Conservation (phyloP, 1,140 invertebrate species). For the Papilio dardanus region DNA sequence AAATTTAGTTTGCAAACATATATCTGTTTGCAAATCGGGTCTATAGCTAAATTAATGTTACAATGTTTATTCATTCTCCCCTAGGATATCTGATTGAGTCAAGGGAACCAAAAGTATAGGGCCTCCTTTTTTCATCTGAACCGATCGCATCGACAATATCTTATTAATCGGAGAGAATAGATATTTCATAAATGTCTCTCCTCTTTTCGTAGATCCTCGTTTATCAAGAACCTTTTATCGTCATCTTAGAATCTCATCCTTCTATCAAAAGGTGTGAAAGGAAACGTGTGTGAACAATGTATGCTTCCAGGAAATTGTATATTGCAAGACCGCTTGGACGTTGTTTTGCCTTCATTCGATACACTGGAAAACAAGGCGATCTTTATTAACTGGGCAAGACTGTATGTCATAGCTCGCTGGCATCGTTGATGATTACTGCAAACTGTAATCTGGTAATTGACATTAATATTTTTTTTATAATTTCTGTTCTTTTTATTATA, state of each 20-base stretch:
- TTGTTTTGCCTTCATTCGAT: slow-evolving; percentile 7
- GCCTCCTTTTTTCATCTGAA: too few relatives aligned
- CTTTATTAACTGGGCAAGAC: neutral
- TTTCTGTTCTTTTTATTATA: too few relatives aligned
- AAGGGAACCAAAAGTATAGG: too few relatives aligned
- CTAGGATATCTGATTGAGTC: too few relatives aligned
- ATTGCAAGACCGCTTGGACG: neutral
- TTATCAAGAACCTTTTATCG: neutral
- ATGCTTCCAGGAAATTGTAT: neutral
- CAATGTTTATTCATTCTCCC: too few relatives aligned
- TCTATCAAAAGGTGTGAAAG: neutral
- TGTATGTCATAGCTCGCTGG: neutral
- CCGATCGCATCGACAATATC: too few relatives aligned
- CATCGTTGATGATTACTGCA: neutral
- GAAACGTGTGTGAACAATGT: neutral
- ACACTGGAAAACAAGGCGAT: slow-evolving; percentile 3
- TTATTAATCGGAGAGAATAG: too few relatives aligned
- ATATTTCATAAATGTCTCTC: too few relatives aligned
- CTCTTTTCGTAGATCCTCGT: too few relatives aligned
- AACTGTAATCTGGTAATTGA: neutral
- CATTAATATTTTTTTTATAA: neutral
- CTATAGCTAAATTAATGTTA: too few relatives aligned
- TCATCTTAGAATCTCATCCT: too few relatives aligned
- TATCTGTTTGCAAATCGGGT: too few relatives aligned
- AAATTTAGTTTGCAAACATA: neutral